Conservation (phyloP, 1,140 invertebrate genomes). For the Asbolus verrucosus region DNA sequence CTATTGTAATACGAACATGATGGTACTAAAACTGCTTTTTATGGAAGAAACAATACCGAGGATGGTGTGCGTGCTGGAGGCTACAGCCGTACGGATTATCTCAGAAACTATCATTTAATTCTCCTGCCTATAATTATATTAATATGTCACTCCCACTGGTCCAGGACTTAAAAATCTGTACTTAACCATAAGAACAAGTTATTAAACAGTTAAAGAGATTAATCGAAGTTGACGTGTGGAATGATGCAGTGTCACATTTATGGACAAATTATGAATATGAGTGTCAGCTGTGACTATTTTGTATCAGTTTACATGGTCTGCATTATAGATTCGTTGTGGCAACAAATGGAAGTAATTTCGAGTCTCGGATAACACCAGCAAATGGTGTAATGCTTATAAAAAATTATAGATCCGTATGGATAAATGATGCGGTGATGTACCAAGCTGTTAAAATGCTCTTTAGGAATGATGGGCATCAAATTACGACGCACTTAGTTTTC, state of each 20-base stretch:
- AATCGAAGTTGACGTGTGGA: constrained; percentile 9
- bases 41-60: too few relatives aligned
- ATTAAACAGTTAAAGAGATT: background rate
- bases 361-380: too few relatives aligned
- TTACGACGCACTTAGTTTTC: constrained; percentile 18
- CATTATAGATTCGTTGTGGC: too few relatives aligned
- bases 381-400: too few relatives aligned
- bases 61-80: too few relatives aligned
- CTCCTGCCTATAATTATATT: constrained; percentile 2
- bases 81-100: background rate
- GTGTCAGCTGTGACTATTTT: background rate
- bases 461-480: constrained; percentile 2
- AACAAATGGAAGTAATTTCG: too few relatives aligned
- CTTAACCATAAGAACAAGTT: background rate
- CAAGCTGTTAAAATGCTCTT: too few relatives aligned
- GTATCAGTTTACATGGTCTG: background rate
- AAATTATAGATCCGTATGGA: too few relatives aligned
- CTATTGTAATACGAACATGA: too few relatives aligned
- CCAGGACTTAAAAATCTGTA: background rate
- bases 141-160: background rate
- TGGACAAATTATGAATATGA: constrained; percentile 4
- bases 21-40: too few relatives aligned
- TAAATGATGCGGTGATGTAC: too few relatives aligned
- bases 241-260: constrained; percentile 14
- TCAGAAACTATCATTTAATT: constrained; percentile 2